Conservation (phyloP, 2,113 vertebrate genomes). For the Menura novaehollandiae region DNA sequence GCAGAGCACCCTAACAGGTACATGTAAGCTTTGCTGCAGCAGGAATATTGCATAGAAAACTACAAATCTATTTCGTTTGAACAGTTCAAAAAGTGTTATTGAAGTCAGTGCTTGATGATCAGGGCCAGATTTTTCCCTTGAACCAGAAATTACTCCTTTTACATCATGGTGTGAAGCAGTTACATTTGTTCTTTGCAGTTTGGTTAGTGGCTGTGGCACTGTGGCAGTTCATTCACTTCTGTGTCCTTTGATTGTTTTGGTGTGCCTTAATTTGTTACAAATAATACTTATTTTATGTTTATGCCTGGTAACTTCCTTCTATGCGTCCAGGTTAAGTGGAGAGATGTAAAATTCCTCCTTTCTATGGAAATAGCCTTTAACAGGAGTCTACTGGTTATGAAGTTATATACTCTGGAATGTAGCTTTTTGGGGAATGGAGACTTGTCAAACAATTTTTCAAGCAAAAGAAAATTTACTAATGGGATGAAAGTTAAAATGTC, state of each 20-base stretch:
- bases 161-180: not conserved
- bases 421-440: not conserved
- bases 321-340: not conserved
- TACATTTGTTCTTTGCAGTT: not conserved
- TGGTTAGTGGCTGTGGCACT: not conserved
- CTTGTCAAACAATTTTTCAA: not conserved
- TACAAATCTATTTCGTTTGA: not conserved
- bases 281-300: not conserved
- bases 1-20: not conserved
- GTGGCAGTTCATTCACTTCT: not conserved
- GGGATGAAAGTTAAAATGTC: not conserved
- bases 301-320: not conserved
- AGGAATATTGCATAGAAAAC: not conserved
- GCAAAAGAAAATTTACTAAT: not conserved
- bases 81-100: not conserved
- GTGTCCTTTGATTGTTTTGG: not conserved
- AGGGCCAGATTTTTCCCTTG: not conserved
- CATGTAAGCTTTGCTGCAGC: not conserved
- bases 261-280: not conserved
- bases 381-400: accelerated
- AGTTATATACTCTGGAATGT: not conserved
- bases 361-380: not conserved
- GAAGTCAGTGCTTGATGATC: not conserved
- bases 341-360: not conserved
- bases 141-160: not conserved